These are phyloP conservation scores for Aix galericulata DNA, from an alignment of 2,113 vertebrate genomes.

Conservation along the genomic window DNA sequence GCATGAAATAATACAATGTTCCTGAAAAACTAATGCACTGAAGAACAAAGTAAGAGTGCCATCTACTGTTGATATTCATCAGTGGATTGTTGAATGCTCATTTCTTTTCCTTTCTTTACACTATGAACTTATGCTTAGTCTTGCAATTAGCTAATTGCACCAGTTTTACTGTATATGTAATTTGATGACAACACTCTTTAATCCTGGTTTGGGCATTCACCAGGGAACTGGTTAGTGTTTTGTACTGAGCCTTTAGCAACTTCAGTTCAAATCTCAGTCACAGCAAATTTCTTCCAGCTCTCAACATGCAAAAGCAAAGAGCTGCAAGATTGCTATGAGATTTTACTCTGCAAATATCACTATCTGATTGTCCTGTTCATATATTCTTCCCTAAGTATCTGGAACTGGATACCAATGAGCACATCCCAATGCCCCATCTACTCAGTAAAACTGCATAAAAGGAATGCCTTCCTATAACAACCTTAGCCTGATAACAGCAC, in stretches of 20 bases:
- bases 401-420: neutral
- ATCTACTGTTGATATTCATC: neutral
- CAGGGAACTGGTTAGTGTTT: neutral
- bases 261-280: neutral
- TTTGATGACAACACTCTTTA: neutral
- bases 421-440: neutral
- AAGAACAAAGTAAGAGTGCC: conserved; percentile 8
- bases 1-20: neutral
- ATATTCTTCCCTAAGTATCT: neutral
- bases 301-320: neutral
- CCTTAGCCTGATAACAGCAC: neutral
- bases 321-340: neutral
- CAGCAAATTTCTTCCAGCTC: neutral
- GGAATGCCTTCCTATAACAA: neutral
- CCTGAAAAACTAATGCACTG: neutral
- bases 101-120: neutral
- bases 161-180: fast-evolving
- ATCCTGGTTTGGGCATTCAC: neutral
- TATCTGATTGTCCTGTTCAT: neutral
- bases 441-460: neutral
- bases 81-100: neutral
- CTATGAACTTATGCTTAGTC: fast-evolving
- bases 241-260: neutral
- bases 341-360: neutral
- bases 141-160: neutral